These are phyloP conservation scores for Plebejus argus DNA, from an alignment of 2,888 invertebrate species.

Conservation along the genomic window DNA sequence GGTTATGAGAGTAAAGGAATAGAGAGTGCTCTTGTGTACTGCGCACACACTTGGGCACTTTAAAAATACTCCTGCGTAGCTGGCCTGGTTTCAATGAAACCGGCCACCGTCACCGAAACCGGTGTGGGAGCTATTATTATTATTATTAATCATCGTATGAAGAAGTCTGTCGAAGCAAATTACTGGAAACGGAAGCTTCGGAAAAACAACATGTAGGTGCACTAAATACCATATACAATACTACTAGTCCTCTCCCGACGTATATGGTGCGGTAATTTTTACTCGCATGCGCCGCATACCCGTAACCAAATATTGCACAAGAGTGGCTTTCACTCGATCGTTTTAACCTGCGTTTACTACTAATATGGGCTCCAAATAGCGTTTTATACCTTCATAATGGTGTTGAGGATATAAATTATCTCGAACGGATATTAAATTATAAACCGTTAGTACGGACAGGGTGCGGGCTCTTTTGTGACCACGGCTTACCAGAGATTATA, in stretches of 20 bases:
- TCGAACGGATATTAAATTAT: slow-evolving; percentile 79
- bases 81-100: too few relatives aligned
- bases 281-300: slow-evolving; percentile 41
- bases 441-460: slow-evolving; percentile 60
- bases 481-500: slow-evolving; percentile 34
- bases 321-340: slow-evolving; percentile 44
- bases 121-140: too few relatives aligned
- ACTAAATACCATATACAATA: slow-evolving; percentile 47
- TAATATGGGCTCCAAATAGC: slow-evolving; percentile 29
- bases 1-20: too few relatives aligned
- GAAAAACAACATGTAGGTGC: slow-evolving; percentile 46
- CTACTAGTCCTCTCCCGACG: slow-evolving; percentile 43
- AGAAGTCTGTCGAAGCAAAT: slow-evolving; percentile 14
- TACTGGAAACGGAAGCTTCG: slow-evolving; percentile 45
- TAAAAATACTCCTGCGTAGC: too few relatives aligned
- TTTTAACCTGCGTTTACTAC: slow-evolving; percentile 32
- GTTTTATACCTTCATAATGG: slow-evolving; percentile 31
- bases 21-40: too few relatives aligned
- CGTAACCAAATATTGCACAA: slow-evolving; percentile 43
- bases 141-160: slow-evolving; percentile 2
- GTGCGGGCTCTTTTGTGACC: slow-evolving; percentile 68
- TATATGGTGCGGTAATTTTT: slow-evolving; percentile 46
- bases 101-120: too few relatives aligned
- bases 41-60: too few relatives aligned
- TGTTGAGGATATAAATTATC: slow-evolving; percentile 31